Base-by-base conservation (phyloP, 2,888 invertebrate species). In the Pyralis farinalis region DNA sequence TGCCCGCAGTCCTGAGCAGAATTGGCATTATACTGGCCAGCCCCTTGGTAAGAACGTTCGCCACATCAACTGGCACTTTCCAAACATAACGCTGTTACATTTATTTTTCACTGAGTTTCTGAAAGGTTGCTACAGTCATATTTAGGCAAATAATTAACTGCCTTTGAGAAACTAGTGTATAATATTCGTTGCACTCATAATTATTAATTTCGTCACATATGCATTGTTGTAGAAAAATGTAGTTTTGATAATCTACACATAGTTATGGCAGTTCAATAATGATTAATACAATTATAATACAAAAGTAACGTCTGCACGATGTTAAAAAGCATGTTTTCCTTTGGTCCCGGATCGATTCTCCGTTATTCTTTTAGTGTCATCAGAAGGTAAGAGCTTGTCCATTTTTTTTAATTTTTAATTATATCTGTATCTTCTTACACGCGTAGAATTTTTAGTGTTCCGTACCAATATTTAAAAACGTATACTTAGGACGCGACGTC, bases 1-100 rank as follows among this genome's bases (percentile, higher is more conserved):
- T 96, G 92, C 96, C 96, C 92, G 96, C 96, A 92, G 96, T 96
- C 91, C 95, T 96, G 93, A 96, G 95, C 95, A 94, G 96, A 93
- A 96, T 96, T 94, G 96, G 96, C 94, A 95, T 96, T 91, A 95
- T 96, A 93, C 95, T 96, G 94, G 96, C 96, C 94, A 96, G 95
- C 93, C 96, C 96, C 91, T 93, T 96, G 96, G 96, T 96, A 96
- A 96, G 96, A 85, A 82, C 63, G 71, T 80, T 78, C 81, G 88
- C 88, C 86, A 66, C 76, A 66, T 71, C 73, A 85, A 85, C 79
- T 80, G 87, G 86, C 87, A 86, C 83, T 65, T 67, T 80, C 83
- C 75, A 48, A 70, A 71, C 55, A 69, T 91, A 51, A 58, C 43
- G 65, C 74, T 77, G 73, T 65, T 72, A 71, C 80, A 76, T 78